A percentile compares a stretch with the other conserved stretches of the same genome.
These are phyloP conservation scores for Platichthys flesus DNA, from an alignment of 2,113 vertebrate genomes.

Conservation along the genomic window DNA sequence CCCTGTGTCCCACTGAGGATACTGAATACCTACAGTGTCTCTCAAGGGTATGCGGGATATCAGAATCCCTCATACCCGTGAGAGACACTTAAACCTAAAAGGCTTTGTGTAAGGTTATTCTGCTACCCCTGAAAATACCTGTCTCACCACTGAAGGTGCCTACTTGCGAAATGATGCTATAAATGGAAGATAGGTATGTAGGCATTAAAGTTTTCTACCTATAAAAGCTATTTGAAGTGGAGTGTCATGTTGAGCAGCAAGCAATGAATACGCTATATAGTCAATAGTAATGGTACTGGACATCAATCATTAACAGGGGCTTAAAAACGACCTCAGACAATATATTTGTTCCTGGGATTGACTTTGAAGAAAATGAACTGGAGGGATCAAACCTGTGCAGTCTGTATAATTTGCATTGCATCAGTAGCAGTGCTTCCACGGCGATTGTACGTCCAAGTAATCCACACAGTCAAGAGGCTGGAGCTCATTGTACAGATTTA, in stretches of 20 bases:
- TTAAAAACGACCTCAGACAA: not conserved
- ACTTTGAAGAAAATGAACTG: not conserved
- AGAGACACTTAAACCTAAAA: slow-evolving; percentile 42
- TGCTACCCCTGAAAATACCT: slow-evolving; percentile 10
- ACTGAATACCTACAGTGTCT: slow-evolving; percentile 31
- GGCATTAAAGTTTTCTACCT: not conserved
- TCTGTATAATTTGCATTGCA: slow-evolving; percentile 1
- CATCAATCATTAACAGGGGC: not conserved
- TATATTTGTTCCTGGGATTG: not conserved
- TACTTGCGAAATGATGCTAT: not conserved
- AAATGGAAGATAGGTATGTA: not conserved
- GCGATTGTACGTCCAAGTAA: not conserved
- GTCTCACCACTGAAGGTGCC: not conserved
- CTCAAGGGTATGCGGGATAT: no score
- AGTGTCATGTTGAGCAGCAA: not conserved
- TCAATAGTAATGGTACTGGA: not conserved
- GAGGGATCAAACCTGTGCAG: not conserved
- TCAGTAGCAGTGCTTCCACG: slow-evolving; percentile 7
- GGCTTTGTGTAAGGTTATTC: slow-evolving; percentile 17
- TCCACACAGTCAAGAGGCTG: not conserved
- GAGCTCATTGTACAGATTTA: slow-evolving; percentile 4
- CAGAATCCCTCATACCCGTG: slow-evolving; percentile 13
- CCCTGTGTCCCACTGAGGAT: slow-evolving; percentile 19
- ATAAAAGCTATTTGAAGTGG: not conserved
- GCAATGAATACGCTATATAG: not conserved